Percentiles rank a stretch among this genome's conserved stretches.
These are phyloP conservation scores for Megalurothrips usitatus DNA, from an alignment of 2,888 invertebrate genomes.

Conservation along the genomic window DNA sequence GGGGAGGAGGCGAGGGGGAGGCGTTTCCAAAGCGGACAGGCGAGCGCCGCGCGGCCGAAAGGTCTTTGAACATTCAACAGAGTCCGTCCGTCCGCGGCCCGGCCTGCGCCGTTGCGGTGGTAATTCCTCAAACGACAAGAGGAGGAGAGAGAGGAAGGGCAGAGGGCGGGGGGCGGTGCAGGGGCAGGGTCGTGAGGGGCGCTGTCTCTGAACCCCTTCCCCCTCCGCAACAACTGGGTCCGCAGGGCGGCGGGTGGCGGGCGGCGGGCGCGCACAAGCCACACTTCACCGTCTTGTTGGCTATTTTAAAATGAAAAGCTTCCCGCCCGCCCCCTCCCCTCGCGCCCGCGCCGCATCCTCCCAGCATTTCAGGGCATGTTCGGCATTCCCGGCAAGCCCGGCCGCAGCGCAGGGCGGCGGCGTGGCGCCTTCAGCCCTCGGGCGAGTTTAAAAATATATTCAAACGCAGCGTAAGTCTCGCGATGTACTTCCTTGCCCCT, in stretches of 20 bases:
- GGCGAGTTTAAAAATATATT: conserved; percentile 26
- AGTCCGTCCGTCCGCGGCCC: too few relatives aligned
- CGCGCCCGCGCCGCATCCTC: background rate
- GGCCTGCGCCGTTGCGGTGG: too few relatives aligned
- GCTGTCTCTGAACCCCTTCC: too few relatives aligned
- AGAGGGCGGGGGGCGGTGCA: too few relatives aligned
- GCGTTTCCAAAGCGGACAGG: too few relatives aligned
- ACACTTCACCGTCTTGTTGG: conserved; percentile 9
- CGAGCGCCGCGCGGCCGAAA: too few relatives aligned
- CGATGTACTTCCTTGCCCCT: background rate
- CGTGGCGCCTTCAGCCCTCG: background rate
- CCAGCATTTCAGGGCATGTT: conserved; percentile 15
- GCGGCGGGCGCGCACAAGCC: background rate
- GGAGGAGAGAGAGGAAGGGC: background rate
- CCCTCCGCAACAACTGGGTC: too few relatives aligned
- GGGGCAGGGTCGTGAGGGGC: too few relatives aligned
- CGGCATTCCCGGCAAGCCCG: conserved; percentile 1
- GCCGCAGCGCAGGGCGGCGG: background rate
- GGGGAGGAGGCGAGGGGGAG: too few relatives aligned
- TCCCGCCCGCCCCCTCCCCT: background rate
- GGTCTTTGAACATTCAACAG: too few relatives aligned
- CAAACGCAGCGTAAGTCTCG: conserved; percentile 6
- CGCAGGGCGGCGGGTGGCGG: background rate
- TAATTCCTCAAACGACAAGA: too few relatives aligned
- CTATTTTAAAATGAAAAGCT: conserved; percentile 25